phyloP scores from a whole-genome alignment of 2,113 vertebrate species.

The Oreochromis niloticus region DNA sequence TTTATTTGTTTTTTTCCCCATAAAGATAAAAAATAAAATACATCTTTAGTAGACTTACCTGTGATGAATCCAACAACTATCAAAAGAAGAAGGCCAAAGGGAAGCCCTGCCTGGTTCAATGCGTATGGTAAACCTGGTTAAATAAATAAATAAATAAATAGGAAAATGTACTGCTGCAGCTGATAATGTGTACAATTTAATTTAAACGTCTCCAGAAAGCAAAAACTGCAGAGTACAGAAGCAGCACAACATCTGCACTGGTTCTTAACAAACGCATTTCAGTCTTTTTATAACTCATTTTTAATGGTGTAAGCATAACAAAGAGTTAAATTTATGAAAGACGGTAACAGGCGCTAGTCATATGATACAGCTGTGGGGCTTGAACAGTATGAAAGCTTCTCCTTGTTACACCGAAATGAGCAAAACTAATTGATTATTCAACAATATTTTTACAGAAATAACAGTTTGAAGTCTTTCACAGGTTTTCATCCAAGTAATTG shows the following conservation, averaged over 20 bases:
- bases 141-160: background rate
- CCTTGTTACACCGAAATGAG: background rate
- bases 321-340: conserved; percentile 10
- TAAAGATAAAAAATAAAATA: background rate
- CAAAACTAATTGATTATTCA: background rate
- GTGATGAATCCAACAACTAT: conserved; percentile 82
- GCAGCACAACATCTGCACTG: background rate
- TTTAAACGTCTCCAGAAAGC: background rate
- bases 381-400: background rate
- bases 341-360: conserved; percentile 50
- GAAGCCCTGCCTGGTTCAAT: conserved; percentile 90
- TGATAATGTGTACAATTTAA: background rate
- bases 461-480: background rate
- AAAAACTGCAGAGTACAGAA: background rate
- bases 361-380: conserved; percentile 50
- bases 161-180: background rate
- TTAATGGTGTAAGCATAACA: background rate
- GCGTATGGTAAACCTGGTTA: conserved; percentile 87
- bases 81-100: conserved; percentile 85
- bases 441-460: background rate
- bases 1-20: background rate
- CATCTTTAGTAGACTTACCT: conserved; percentile 61
- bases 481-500: background rate
- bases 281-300: background rate
- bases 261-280: background rate